Evolutionary conservation across 1,140 invertebrate genomes (phyloP).

Genomic region (Bombus sibiricus): DNA sequence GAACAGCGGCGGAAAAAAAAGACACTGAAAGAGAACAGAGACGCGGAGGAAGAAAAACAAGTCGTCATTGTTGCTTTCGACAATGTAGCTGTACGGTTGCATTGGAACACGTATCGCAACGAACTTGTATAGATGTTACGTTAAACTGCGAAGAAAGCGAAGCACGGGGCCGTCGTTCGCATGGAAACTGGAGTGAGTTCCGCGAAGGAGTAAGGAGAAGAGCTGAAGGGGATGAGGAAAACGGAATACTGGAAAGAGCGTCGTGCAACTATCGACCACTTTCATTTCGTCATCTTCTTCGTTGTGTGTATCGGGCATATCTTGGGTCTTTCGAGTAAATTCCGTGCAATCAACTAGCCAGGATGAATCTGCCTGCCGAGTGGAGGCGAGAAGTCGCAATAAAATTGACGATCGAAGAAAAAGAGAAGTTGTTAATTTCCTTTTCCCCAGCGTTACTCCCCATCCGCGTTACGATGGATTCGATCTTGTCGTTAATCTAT

Average conservation of each 20-base stretch:
- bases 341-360: slow-evolving; percentile 51
- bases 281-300: slow-evolving; percentile 47
- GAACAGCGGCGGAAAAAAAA: slow-evolving; percentile 1
- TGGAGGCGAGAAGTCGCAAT: slow-evolving; percentile 55
- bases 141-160: slow-evolving; percentile 63
- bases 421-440: slow-evolving; percentile 72
- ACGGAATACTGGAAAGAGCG: slow-evolving; percentile 3
- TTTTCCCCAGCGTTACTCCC: not conserved
- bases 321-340: slow-evolving; percentile 40
- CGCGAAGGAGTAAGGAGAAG: not conserved
- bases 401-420: slow-evolving; percentile 67
- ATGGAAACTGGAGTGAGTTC: slow-evolving; percentile 39
- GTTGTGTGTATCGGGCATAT: slow-evolving; percentile 24
- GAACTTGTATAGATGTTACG: slow-evolving; percentile 55
- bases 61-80: slow-evolving; percentile 56
- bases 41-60: slow-evolving; percentile 22
- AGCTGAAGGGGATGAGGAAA: not conserved
- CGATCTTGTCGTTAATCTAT: slow-evolving; percentile 21
- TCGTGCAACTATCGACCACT: slow-evolving; percentile 50
- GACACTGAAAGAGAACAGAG: slow-evolving; percentile 6
- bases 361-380: slow-evolving; percentile 33
- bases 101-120: slow-evolving; percentile 43
- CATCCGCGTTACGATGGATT: not conserved
- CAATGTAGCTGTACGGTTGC: slow-evolving; percentile 44
- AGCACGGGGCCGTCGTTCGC: slow-evolving; percentile 26